Evolutionary conservation across 2,797 vertebrate species (phyloP).

Genomic region (Florisuga fusca): DNA sequence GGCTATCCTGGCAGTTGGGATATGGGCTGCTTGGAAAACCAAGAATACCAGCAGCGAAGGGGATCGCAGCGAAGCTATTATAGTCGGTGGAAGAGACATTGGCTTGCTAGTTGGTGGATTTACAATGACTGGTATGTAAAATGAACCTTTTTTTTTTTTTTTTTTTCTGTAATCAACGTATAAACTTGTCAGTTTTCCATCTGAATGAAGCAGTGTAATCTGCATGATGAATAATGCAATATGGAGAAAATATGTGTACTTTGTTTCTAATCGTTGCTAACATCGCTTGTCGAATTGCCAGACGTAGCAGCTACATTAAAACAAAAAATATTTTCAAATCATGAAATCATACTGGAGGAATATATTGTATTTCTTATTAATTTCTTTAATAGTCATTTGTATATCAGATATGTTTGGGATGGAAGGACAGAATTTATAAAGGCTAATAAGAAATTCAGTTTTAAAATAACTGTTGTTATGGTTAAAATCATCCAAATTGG

Average conservation of each 20-base stretch:
- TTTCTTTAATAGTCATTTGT: not conserved
- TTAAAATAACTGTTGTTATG: not conserved
- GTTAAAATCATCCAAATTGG: not conserved
- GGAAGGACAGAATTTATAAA: not conserved
- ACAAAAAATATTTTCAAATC: not conserved
- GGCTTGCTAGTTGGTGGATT: slow-evolving; percentile 95
- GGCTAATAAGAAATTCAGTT: not conserved
- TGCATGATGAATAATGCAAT: not conserved
- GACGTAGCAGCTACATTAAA: not conserved
- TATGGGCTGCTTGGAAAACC: slow-evolving; percentile 99
- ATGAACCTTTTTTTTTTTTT: rapidly evolving
- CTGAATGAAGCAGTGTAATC: not conserved
- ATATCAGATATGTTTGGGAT: not conserved
- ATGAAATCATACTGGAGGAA: not conserved
- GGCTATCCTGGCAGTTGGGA: slow-evolving; percentile 92
- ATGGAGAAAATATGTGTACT: not conserved
- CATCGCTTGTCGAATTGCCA: not conserved
- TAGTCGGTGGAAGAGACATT: slow-evolving; percentile 96
- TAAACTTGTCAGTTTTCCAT: not conserved
- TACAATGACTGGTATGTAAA: slow-evolving; percentile 93
- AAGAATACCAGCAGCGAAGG: slow-evolving; percentile 86
- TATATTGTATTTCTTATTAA: not conserved
- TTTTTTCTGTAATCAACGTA: not conserved
- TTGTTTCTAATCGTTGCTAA: not conserved
- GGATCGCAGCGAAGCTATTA: slow-evolving; percentile 92